phyloP scores from a whole-genome alignment of 30 jellyfish, hydroid and myxozoan species.

The Aurelia sp. region DNA sequence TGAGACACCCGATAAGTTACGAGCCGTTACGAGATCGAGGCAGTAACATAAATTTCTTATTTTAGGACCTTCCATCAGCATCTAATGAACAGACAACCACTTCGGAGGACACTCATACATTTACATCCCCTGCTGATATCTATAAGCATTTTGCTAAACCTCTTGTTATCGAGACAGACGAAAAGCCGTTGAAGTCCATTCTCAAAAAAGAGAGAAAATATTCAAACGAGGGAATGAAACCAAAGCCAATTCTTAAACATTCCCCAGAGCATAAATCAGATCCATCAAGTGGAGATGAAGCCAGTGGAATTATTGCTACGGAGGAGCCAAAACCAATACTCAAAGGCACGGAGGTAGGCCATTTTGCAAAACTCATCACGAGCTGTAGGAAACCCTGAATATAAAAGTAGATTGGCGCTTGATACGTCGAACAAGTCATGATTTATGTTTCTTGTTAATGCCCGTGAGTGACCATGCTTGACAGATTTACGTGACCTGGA shows the following conservation, averaged over 20 bases:
- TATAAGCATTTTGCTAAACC: constrained; percentile 53
- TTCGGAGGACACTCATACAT: background rate
- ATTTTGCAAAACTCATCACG: too few relatives aligned
- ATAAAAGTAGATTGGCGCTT: too few relatives aligned
- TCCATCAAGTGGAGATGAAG: constrained; percentile 40
- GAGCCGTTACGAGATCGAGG: too few relatives aligned
- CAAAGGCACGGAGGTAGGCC: constrained; percentile 62
- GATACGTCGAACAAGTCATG: too few relatives aligned
- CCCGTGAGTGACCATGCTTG: too few relatives aligned
- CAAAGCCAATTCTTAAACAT: constrained; percentile 82
- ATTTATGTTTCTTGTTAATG: too few relatives aligned
- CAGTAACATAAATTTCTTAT: too few relatives aligned
- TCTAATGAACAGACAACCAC: too few relatives aligned
- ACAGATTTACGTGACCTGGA: too few relatives aligned
- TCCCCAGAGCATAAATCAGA: constrained; percentile 94
- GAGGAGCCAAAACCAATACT: constrained; percentile 92
- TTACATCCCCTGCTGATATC: constrained; percentile 87
- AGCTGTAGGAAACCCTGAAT: too few relatives aligned
- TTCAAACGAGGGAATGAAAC: constrained; percentile 74
- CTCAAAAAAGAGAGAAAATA: constrained; percentile 87
- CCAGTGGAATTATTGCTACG: background rate
- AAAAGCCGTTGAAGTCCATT: constrained; percentile 87
- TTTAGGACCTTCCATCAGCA: too few relatives aligned
- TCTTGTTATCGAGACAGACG: constrained; percentile 63
- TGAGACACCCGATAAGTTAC: too few relatives aligned